Evolutionary conservation across 2,888 invertebrate species (phyloP).

Genomic region (Spodoptera picta): DNA sequence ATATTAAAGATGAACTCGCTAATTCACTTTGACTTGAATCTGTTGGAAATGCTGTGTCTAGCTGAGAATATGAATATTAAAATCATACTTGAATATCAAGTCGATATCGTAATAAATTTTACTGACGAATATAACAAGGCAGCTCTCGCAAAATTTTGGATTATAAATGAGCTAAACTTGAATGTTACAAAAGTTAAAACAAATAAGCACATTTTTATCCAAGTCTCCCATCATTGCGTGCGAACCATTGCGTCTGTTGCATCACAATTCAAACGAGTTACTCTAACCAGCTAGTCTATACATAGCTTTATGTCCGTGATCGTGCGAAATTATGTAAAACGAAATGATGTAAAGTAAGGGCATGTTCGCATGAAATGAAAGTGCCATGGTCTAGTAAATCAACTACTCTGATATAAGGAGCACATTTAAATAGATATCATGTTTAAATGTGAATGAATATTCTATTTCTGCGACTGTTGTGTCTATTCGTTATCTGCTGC

Average conservation of each 20-base stretch:
- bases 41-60: constrained; percentile 15
- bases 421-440: constrained; percentile 33
- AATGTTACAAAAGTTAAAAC: constrained; percentile 2
- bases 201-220: constrained; percentile 23
- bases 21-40: constrained; percentile 12
- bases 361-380: constrained; percentile 35
- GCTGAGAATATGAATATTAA: background rate
- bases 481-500: constrained; percentile 41
- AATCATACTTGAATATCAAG: constrained; percentile 3
- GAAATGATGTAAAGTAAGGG: constrained; percentile 45
- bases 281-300: constrained; percentile 28
- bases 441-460: constrained; percentile 31
- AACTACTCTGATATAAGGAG: constrained; percentile 34
- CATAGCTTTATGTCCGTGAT: constrained; percentile 40
- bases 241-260: constrained; percentile 44
- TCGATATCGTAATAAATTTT: constrained; percentile 1
- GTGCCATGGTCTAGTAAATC: constrained; percentile 35
- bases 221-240: constrained; percentile 34
- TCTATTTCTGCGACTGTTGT: constrained; percentile 33
- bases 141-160: background rate
- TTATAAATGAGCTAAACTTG: background rate
- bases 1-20: constrained; percentile 11
- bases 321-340: constrained; percentile 52
- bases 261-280: constrained; percentile 45
- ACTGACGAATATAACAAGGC: constrained; percentile 3